Base-by-base conservation (phyloP, 2,113 vertebrate genomes). In the Hylia prasina region DNA sequence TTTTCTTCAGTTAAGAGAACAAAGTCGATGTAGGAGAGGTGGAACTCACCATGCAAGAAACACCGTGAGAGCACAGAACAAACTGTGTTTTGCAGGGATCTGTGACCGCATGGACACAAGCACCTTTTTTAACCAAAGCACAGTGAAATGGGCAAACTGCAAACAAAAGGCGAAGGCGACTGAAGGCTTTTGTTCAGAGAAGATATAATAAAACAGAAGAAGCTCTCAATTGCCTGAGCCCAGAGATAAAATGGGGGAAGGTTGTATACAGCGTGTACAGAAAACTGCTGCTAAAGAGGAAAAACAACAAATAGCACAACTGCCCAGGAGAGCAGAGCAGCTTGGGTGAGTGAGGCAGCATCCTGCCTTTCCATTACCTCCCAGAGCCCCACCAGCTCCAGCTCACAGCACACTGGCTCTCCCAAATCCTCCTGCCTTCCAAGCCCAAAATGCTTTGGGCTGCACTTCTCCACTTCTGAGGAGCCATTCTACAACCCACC, bases 221-320 rank as follows among this genome's bases (percentile, higher is more conserved):
- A 61, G 28, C 17, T 61, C 40, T 22, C 40, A 24, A 1, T 40
- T 69, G 18, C 19, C 21, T 15, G 19, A 73, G 8, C 5, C 13
- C 37, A 33, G 42, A 72, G 35, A 47, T 7, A 18, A 48, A 64
- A 69, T 10, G 1, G 17, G 18, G 48, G 7, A 65, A 65, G 28
- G 33, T 0, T 57, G 21, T 6, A 56, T 1, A 35, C 11, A n/a
- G 30, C 40, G 13, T 0, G 1, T 7, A 73, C 7, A 83, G 58
- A 54, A 77, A 76, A 50, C 33, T 54, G 35, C 60, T 56, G 42
- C 16, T 54, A 2, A 72, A 77, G 63, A 53, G 33, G 10, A 44
- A 70, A 69, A 65, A 3, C 28, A 80, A 35, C 22, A 40, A 85
- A 57, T 0, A 58, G 7, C 15, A 51, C 35, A 2, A 28, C 0